Conservation (phyloP, 2,113 vertebrate species). For the Todiramphus saurophagus region DNA sequence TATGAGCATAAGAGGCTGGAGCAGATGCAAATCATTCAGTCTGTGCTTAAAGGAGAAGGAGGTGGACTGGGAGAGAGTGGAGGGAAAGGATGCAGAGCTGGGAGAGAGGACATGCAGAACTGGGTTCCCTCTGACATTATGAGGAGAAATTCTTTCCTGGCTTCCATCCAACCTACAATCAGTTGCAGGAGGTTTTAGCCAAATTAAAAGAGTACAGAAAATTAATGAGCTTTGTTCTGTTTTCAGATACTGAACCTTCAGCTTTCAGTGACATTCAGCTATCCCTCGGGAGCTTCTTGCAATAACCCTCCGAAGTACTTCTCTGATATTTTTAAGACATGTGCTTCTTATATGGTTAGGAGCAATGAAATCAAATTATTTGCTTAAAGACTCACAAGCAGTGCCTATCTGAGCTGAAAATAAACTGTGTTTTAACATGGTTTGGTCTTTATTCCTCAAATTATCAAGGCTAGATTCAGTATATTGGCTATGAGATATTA, state of each 20-base stretch:
- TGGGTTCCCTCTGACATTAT: neutral
- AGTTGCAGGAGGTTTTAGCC: neutral
- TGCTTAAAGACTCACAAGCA: neutral
- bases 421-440: neutral
- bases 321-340: neutral
- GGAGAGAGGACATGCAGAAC: neutral
- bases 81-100: neutral
- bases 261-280: neutral
- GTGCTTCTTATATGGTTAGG: neutral
- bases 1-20: neutral
- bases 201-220: conserved; percentile 5
- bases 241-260: neutral
- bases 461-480: neutral
- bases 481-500: neutral
- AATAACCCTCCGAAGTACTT: neutral
- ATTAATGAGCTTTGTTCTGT: neutral
- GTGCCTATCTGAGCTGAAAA: neutral
- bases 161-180: neutral
- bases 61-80: neutral
- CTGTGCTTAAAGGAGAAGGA: neutral
- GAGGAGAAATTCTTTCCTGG: neutral
- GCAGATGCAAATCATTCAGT: neutral
- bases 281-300: neutral
- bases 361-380: neutral
- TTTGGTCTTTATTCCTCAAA: neutral